Base-by-base conservation (phyloP, 2,888 invertebrate genomes). In the Gnatocerus cornutus region DNA sequence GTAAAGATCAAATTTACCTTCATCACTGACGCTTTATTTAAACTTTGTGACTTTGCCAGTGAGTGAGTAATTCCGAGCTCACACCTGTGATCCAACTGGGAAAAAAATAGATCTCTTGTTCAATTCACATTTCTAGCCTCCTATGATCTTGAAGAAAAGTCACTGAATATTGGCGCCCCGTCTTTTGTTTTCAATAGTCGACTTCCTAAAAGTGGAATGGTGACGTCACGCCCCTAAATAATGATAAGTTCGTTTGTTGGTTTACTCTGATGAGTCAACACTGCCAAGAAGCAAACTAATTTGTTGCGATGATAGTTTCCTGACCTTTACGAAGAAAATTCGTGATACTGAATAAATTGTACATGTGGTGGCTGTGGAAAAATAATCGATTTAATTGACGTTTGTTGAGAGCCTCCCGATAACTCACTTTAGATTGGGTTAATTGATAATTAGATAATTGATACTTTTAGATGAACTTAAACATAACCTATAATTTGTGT, bases 41-140 rank as follows among this genome's bases (percentile, higher is more conserved):
- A 64, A 53, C 45, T 16, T 55, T 64, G 64, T 43, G 45, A 52
- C 53, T 41, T 53, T 64, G 64, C 64, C 64, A 64, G 33, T 64
- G 9, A 4, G 39, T 62, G 64, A 64, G 53, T 64, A 64, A 64
- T 43, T 43, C 52, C 12, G 46, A 16, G 33, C 45, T 10, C 64
- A 52, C 52, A 64, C 53, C 64, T 64, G 64, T 45, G 64, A 45
- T 30, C 13, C 3, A 33, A 12, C 46, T 59, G 30, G 4, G 10
- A 45, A 56, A 59, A 59, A 9, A 45, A 58, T 58, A 45, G 45
- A 33, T 9, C 33, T n/a, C 45, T 33, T 33, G 13, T 33, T 59
- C 13, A 58, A 58, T 43, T 58, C 16, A 10, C 21, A 21, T 3
- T 21, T 21, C 21, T 21, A 21, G 21, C 1, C 21, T 21, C 2